Conservation (phyloP, 53 echinoderm and acorn worm genomes). For the Stichopus horrens region DNA sequence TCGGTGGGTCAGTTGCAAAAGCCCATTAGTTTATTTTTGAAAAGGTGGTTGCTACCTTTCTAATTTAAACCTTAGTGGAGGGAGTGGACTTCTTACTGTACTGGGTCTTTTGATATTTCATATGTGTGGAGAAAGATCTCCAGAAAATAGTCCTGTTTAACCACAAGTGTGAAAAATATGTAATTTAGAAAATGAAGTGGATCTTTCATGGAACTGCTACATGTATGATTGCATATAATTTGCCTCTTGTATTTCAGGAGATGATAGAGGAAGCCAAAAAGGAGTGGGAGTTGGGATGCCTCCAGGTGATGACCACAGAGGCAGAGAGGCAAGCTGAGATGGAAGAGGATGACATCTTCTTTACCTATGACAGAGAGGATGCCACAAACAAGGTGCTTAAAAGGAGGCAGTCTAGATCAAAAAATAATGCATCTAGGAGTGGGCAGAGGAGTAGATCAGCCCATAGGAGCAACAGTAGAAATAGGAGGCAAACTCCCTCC, state of each 20-base stretch:
- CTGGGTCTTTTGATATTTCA: too few relatives aligned
- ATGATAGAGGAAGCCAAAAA: constrained; percentile 90
- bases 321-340: constrained; percentile 91
- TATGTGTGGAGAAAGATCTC: too few relatives aligned
- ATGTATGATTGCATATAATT: neutral
- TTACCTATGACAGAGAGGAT: constrained; percentile 87
- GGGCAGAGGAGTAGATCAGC: constrained; percentile 42
- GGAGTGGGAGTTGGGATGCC: constrained; percentile 94
- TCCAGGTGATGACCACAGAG: constrained; percentile 83
- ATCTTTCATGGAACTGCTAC: neutral
- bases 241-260: constrained; percentile 57
- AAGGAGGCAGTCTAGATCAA: constrained; percentile 56
- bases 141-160: neutral
- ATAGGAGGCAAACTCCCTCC: constrained; percentile 45
- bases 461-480: constrained; percentile 22
- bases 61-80: too few relatives aligned
- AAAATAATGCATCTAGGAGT: constrained; percentile 9
- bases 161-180: neutral
- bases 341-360: constrained; percentile 94
- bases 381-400: constrained; percentile 99
- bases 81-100: too few relatives aligned
- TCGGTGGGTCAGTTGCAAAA: too few relatives aligned
- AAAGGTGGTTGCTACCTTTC: too few relatives aligned
- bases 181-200: neutral
- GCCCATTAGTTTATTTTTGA: too few relatives aligned